phyloP scores from a whole-genome alignment of 2,797 vertebrate genomes.

The Coregonus ussuriensis region DNA sequence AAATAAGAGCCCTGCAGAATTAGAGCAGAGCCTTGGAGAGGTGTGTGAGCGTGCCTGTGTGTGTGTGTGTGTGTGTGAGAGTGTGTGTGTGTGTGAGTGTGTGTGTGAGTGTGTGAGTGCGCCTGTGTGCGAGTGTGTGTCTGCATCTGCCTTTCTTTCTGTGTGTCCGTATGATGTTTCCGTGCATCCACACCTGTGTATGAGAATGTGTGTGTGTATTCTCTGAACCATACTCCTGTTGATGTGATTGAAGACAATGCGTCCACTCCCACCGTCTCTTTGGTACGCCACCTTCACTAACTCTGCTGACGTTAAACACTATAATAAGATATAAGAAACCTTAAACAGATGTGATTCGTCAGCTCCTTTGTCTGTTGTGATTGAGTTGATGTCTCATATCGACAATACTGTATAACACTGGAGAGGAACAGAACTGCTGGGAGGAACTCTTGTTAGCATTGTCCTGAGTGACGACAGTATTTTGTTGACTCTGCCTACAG shows the following conservation, averaged over 20 bases:
- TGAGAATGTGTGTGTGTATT: constrained; percentile 9
- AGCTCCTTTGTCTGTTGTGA: constrained; percentile 43
- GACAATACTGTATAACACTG: constrained; percentile 34
- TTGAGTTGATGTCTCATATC: constrained; percentile 39
- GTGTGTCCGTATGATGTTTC: constrained; percentile 1
- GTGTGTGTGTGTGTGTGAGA: constrained; percentile 12
- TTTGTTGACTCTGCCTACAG: no score
- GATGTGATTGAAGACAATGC: constrained; percentile 56
- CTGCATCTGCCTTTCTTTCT: constrained; percentile 3
- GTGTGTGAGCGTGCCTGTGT: not conserved
- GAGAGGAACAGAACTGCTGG: constrained; percentile 18
- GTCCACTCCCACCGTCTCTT: constrained; percentile 52
- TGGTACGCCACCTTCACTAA: constrained; percentile 53
- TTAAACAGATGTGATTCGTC: constrained; percentile 59
- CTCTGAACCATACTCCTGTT: constrained; percentile 33
- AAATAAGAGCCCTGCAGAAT: constrained; percentile 17
- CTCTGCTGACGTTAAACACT: constrained; percentile 53
- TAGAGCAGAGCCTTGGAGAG: constrained; percentile 24
- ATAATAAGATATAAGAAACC: constrained; percentile 43
- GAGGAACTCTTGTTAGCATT: not conserved
- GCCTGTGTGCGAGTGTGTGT: constrained; percentile 7
- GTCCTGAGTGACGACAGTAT: no score
- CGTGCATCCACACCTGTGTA: not conserved
- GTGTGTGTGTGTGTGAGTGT: no score
- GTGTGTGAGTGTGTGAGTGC: not conserved